phyloP scores from a whole-genome alignment of 2,113 vertebrate genomes.

The Capricornis sumatraensis region DNA sequence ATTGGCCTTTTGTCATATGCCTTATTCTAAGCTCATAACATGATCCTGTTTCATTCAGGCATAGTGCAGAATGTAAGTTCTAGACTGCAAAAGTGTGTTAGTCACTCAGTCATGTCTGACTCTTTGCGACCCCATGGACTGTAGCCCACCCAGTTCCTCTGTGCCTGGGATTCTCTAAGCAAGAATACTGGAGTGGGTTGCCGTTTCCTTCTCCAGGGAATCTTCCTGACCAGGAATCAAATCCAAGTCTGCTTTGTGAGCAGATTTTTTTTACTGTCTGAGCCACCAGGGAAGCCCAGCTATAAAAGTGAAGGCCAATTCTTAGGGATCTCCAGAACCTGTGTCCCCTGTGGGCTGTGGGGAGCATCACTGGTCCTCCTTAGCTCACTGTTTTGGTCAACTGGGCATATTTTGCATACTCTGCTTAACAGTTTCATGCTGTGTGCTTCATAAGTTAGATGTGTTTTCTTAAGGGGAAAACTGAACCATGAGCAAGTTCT shows the following conservation, averaged over 20 bases:
- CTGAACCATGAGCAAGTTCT: not conserved
- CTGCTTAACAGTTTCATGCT: not conserved
- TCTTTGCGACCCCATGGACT: not conserved
- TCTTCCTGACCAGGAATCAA: not conserved
- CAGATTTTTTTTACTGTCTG: not conserved
- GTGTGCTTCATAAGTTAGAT: not conserved
- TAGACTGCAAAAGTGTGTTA: not conserved
- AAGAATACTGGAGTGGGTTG: not conserved
- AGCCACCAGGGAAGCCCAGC: not conserved
- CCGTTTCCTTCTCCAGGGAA: not conserved
- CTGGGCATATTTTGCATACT: not conserved
- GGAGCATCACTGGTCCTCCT: not conserved
- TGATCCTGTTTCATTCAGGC: not conserved
- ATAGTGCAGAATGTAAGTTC: not conserved
- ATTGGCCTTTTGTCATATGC: not conserved
- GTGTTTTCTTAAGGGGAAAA: constrained; percentile 7
- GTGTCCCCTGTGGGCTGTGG: not conserved
- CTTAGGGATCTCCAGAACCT: not conserved
- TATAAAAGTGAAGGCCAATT: not conserved
- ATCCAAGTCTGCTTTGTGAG: not conserved
- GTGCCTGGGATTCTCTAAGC: not conserved
- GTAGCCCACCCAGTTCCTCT: not conserved
- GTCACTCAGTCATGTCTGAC: not conserved
- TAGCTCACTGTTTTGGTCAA: not conserved
- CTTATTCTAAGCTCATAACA: not conserved